Evolutionary conservation across 23 tunicate species (phyloP), one percentile per base, ranked within the genome.

Genomic region (Clavelina lepadiformis): DNA sequence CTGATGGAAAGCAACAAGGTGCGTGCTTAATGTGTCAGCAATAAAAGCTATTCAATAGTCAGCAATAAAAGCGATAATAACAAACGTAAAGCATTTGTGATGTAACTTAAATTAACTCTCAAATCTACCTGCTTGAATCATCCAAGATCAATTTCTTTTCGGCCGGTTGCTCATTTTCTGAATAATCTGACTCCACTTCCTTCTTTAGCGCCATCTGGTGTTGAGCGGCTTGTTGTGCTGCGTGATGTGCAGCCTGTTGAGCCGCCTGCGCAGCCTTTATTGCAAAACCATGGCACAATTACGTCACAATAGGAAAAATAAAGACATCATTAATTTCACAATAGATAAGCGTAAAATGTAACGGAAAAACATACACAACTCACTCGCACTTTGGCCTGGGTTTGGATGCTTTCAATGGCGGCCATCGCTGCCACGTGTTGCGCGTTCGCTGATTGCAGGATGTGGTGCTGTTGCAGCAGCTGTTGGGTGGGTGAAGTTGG

Each of bases 391-490:
- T 76, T 91, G 28, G 98, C 89, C 35, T 91, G 98, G 35, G 63
- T 66, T 62, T 88, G 96, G 3, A 83, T 83, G 50, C 74, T 91
- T 70, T 91, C 98, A 51, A 91, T 46, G 52, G 98, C 98, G 31
- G 75, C 81, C 98, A 91, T 91, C 23, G 96, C 96, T 7, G 85
- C 94, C 51, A 78, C 88, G 56, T 78, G 91, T 56, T 91, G 98
- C 1, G 82, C 91, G 54, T 81, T 82, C n/a, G 91, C 91, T 5
- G 98, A 82, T 60, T 88, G 96, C 6, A 88, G 61, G 15, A 91
- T 58, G 45, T 81, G 89, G 46, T 88, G 96, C 57, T 91, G 98
- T 25, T 82, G 91, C 28, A 86, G 46, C 32, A 84, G 71, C 44
- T 86, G 95, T 58, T 86, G 95, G 13, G 95, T 77, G 32, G 95